These are phyloP conservation scores for Ptycholaimellus sp. DNA, from an alignment of 2,888 invertebrate species.

Conservation along the genomic window DNA sequence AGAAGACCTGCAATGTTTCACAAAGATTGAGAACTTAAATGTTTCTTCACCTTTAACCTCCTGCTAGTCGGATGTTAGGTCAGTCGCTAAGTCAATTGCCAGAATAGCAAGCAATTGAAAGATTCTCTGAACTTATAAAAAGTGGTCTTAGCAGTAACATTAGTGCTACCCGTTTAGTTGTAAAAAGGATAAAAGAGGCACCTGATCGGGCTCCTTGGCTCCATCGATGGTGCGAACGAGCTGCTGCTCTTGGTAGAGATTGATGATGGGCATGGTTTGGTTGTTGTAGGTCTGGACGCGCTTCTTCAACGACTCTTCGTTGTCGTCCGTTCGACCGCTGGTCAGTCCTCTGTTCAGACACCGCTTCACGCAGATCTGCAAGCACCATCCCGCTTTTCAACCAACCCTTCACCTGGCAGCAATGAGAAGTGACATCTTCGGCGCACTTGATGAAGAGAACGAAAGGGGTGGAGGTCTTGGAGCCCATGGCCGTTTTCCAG, in stretches of 20 bases:
- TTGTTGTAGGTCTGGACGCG: slow-evolving; percentile 30
- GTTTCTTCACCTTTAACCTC: too few species aligned
- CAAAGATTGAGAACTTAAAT: too few species aligned
- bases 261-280: slow-evolving; percentile 27
- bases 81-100: too few species aligned
- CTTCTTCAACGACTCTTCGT: slow-evolving; percentile 58
- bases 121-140: too few species aligned
- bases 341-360: slow-evolving; percentile 60
- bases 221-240: slow-evolving; percentile 22
- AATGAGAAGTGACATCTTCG: too few species aligned
- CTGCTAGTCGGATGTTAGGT: too few species aligned
- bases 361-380: slow-evolving; percentile 48
- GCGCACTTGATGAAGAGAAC: slow-evolving; percentile 76
- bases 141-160: too few species aligned
- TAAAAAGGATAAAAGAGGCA: too few species aligned
- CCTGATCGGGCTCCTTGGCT: slow-evolving; percentile 16
- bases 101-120: too few species aligned
- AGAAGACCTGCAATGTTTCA: too few species aligned
- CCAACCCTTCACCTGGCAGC: slow-evolving; percentile 10
- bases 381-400: neutral
- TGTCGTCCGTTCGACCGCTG: slow-evolving; percentile 68
- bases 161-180: too few species aligned
- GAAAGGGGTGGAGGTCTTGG: slow-evolving; percentile 51
- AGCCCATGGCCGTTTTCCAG: slow-evolving; percentile 58
- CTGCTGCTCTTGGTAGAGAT: slow-evolving; percentile 17